Conservation (phyloP, 2,888 invertebrate species). For the Alloscopus bannaensis region DNA sequence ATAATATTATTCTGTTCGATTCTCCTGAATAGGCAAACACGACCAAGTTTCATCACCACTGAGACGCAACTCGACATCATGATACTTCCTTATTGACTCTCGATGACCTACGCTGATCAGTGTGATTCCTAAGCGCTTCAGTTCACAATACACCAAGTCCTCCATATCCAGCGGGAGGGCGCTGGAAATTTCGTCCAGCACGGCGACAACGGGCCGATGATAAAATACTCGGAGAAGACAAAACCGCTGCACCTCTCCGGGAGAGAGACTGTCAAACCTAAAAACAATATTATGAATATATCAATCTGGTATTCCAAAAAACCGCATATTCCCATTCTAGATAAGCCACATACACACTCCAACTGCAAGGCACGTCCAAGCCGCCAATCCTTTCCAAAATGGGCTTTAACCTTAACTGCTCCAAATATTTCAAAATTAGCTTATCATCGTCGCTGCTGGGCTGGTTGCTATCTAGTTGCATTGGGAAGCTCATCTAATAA, state of each 20-base stretch:
- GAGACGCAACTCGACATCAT: slow-evolving; percentile 76
- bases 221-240: slow-evolving; percentile 78
- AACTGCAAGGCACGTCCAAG: slow-evolving; percentile 73
- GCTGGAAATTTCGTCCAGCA: slow-evolving; percentile 79
- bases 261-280: slow-evolving; percentile 78
- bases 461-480: slow-evolving; percentile 68
- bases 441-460: slow-evolving; percentile 66
- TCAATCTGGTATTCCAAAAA: too few species aligned
- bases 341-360: slow-evolving; percentile 76
- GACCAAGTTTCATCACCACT: slow-evolving; percentile 75
- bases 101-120: slow-evolving; percentile 79
- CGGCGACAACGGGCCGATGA: slow-evolving; percentile 77
- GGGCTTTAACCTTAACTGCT: slow-evolving; percentile 73
- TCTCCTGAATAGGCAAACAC: slow-evolving; percentile 67
- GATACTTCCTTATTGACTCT: slow-evolving; percentile 77
- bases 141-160: slow-evolving; percentile 75
- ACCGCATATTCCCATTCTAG: neutral
- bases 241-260: slow-evolving; percentile 79
- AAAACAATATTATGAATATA: slow-evolving; percentile 25
- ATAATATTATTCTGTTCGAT: too few species aligned
- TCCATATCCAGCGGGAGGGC: slow-evolving; percentile 77
- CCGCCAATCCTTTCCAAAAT: slow-evolving; percentile 75
- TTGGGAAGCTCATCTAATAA: slow-evolving; percentile 74
- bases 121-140: slow-evolving; percentile 76
- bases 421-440: slow-evolving; percentile 74